A percentile compares a stretch with the other conserved stretches of the same genome.
Evolutionary conservation across 1,140 invertebrate species (phyloP).

Genomic region (Leptinotarsa lineolata): DNA sequence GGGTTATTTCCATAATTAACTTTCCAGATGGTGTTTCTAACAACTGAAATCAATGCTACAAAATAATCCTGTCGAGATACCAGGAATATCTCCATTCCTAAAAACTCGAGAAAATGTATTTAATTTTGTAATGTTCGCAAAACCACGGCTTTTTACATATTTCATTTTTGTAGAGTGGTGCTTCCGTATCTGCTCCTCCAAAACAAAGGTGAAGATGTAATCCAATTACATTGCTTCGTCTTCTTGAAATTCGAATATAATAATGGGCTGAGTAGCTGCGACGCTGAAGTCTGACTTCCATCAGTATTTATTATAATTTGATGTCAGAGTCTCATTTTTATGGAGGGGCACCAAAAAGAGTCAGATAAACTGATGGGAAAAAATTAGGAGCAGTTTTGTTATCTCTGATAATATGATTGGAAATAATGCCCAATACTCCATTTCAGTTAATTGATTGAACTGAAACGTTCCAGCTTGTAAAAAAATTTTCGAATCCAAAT

Average conservation of each 20-base stretch:
- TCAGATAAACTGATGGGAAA: not conserved
- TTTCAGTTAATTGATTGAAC: too few relatives aligned
- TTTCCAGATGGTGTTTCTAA: too few relatives aligned
- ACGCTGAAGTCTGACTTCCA: conserved; percentile 24
- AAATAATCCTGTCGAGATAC: not conserved
- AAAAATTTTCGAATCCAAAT: too few relatives aligned
- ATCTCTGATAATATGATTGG: not conserved
- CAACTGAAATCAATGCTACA: not conserved
- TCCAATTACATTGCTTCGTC: conserved; percentile 44
- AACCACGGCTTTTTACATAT: conserved; percentile 38
- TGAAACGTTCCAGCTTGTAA: too few relatives aligned
- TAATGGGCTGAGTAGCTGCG: conserved; percentile 37
- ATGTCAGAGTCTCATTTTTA: conserved; percentile 9
- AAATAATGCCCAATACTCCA: too few relatives aligned
- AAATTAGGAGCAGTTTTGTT: not conserved
- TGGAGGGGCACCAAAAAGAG: not conserved
- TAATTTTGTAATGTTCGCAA: conserved; percentile 31
- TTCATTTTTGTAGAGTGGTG: conserved; percentile 43
- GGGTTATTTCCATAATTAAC: too few relatives aligned
- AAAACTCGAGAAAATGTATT: conserved; percentile 32
- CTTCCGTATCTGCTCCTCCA: conserved; percentile 26
- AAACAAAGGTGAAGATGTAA: conserved; percentile 47
- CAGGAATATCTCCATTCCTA: not conserved
- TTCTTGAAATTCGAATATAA: conserved; percentile 42
- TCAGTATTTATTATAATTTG: conserved; percentile 44